Percentiles rank a stretch among this genome's conserved stretches.
These are phyloP conservation scores for Euphydryas editha DNA, from an alignment of 2,888 invertebrate species.

Conservation along the genomic window DNA sequence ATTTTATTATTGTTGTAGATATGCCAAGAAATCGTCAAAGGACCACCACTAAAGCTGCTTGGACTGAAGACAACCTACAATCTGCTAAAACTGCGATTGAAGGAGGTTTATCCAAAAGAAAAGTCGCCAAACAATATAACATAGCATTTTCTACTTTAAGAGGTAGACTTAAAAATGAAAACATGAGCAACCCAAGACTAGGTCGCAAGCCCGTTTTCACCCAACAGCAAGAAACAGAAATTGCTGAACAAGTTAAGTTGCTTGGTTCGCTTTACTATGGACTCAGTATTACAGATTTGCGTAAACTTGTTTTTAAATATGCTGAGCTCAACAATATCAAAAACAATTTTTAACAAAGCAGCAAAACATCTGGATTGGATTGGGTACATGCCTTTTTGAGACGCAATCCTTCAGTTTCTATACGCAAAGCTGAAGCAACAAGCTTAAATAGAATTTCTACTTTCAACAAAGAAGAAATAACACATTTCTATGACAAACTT, in stretches of 20 bases:
- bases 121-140: not conserved
- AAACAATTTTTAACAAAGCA: constrained; percentile 28
- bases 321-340: constrained; percentile 4
- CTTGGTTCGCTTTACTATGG: not conserved
- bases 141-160: not conserved
- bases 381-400: constrained; percentile 38
- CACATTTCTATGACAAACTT: constrained; percentile 37
- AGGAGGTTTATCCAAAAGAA: not conserved
- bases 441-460: constrained; percentile 42
- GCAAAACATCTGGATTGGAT: constrained; percentile 41
- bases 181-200: not conserved
- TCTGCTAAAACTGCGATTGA: not conserved
- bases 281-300: not conserved
- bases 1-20: not conserved
- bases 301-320: not conserved
- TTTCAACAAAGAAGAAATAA: constrained; percentile 42
- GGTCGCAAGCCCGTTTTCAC: constrained; percentile 7
- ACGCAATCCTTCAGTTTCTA: constrained; percentile 25
- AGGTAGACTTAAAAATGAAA: not conserved
- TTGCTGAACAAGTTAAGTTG: constrained; percentile 4
- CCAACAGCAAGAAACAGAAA: constrained; percentile 1
- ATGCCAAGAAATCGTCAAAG: constrained; percentile 3
- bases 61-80: not conserved
- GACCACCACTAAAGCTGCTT: not conserved
- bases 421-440: constrained; percentile 18